These are phyloP conservation scores for Probosciger aterrimus DNA, from an alignment of 2,113 vertebrate genomes.

Conservation along the genomic window DNA sequence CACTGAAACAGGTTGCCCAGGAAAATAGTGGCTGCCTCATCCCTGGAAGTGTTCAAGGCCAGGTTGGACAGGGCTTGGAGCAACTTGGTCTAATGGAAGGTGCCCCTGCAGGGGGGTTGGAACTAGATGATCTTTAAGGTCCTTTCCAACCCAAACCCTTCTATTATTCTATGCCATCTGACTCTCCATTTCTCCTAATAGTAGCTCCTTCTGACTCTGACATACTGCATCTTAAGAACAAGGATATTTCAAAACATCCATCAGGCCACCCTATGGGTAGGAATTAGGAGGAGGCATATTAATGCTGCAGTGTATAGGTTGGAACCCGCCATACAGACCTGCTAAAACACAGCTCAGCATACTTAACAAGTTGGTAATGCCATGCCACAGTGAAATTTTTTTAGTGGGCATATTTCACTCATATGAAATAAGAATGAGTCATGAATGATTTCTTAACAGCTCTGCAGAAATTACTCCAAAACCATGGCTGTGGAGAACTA, in stretches of 20 bases:
- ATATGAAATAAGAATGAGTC: conserved; percentile 17
- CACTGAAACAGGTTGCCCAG: neutral
- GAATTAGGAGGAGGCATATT: neutral
- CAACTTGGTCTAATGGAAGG: neutral
- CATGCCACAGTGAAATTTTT: neutral
- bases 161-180: neutral
- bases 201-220: neutral
- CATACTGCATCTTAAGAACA: neutral
- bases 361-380: neutral
- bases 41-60: neutral
- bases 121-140: neutral
- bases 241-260: neutral
- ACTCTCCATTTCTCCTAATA: neutral
- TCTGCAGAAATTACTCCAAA: neutral
- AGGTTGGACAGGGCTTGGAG: neutral
- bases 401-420: neutral
- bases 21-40: neutral
- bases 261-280: neutral
- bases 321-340: neutral
- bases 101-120: neutral
- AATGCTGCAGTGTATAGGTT: neutral
- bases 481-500: neutral
- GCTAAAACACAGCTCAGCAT: neutral
- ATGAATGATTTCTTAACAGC: neutral
- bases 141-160: neutral